Evolutionary conservation across 1,140 invertebrate genomes (phyloP), one percentile per base, ranked within the genome.

Genomic region (Zaprionus taronus): DNA sequence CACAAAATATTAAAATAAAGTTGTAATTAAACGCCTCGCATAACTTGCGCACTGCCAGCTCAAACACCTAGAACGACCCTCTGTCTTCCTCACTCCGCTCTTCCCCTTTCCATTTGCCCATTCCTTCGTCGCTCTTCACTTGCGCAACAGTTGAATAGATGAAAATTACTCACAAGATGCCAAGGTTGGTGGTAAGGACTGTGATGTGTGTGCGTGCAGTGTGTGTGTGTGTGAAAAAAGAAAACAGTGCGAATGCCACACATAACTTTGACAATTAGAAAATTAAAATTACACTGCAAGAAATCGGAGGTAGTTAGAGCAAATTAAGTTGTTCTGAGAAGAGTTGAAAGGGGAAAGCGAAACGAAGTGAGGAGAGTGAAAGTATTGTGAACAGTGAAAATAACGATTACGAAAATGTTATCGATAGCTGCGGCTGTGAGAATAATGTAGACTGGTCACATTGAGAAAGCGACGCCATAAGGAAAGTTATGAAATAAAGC

Each of bases 1-100:
- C 85, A 70, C 66, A 89, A 81, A 84, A 89, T 90, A 89, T 90
- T 84, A 81, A 84, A 89, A 89, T 89, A 89, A 89, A 89, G 84
- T 90, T 84, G 85, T 89, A 89, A 90, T 89, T 89, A 89, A 89
- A 89, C 77, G 84, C 81, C 83, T 83, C 65, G 73, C 73, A 67
- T 72, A 72, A 72, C 74, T 77, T 72, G 70, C 47, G 49, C 65
- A 72, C 62, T 56, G 28, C 68, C 36, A 58, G 14, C 65, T 38
- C 24, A 67, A 70, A 44, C 80, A 51, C 47, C 47, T 51, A 51
- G 20, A 51, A 24, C 41, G 41, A 17, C n/a, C n/a, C 41, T 17
- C 41, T 17, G 41, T 47, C 3, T 20, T n/a, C 28, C 44, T 20
- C 49, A 17, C 51, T 24, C n/a, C 41, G 6, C 15, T n/a, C 31